Conservation (phyloP, 2,797 vertebrate genomes). For the Chelonia mydas region DNA sequence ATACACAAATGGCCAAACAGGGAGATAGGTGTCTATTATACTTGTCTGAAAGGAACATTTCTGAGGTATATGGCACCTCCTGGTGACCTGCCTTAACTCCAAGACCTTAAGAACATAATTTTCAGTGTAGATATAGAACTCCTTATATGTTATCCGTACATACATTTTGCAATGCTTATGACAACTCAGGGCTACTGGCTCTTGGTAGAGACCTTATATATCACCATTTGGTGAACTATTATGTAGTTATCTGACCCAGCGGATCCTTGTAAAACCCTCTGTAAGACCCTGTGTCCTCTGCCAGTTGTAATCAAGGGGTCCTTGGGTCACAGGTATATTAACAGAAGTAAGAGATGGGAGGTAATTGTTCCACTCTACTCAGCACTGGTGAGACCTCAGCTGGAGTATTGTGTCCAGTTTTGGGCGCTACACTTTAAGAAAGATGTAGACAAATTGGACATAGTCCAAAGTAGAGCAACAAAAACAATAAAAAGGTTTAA, state of each 20-base stretch:
- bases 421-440: neutral
- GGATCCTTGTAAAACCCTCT: neutral
- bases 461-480: neutral
- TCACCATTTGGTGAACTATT: neutral
- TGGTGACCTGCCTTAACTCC: neutral
- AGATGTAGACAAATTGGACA: neutral
- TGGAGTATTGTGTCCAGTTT: neutral
- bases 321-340: neutral
- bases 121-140: too few relatives aligned
- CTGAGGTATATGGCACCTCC: neutral
- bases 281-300: neutral
- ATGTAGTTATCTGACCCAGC: neutral
- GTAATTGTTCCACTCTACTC: neutral
- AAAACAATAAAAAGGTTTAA: neutral
- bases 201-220: neutral
- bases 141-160: too few relatives aligned
- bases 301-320: neutral
- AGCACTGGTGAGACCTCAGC: neutral
- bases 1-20: neutral
- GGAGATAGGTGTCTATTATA: neutral
- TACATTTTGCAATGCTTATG: neutral
- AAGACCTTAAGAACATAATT: neutral
- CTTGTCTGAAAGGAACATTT: neutral
- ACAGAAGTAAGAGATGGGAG: neutral
- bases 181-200: neutral